A percentile compares a stretch with the other conserved stretches of the same genome.
phyloP scores from a whole-genome alignment of 64 coral and sea anemone genomes.

The Montipora efflorescens region DNA sequence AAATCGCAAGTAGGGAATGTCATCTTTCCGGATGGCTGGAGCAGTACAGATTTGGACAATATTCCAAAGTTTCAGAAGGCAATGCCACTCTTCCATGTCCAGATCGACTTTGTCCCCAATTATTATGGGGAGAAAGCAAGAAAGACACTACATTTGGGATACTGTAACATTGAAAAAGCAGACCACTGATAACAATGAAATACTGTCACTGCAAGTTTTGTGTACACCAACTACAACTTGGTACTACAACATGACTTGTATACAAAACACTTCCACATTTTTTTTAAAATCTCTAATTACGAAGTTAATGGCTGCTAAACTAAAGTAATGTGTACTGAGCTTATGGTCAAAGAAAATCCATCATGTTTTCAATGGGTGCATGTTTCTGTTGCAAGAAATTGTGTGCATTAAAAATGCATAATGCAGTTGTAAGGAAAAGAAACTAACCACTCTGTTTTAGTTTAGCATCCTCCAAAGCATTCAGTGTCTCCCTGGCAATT shows the following conservation, averaged over 20 bases:
- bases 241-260: conserved; percentile 11
- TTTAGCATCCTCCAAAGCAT: conserved; percentile 52
- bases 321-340: conserved; percentile 19
- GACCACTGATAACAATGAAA: conserved; percentile 9
- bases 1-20: conserved; percentile 37
- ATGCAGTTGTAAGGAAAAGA: not conserved
- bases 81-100: conserved; percentile 49
- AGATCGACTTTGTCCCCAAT: conserved; percentile 52
- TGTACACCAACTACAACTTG: not conserved
- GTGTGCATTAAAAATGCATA: not conserved
- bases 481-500: conserved; percentile 55
- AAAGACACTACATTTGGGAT: conserved; percentile 71
- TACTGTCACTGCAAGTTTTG: not conserved
- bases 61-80: conserved; percentile 67
- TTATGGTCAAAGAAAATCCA: not conserved
- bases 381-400: not conserved
- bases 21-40: conserved; percentile 51
- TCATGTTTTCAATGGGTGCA: not conserved
- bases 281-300: conserved; percentile 5
- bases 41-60: conserved; percentile 49
- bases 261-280: conserved; percentile 9
- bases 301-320: conserved; percentile 6
- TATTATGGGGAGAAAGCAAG: conserved; percentile 66
- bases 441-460: conserved; percentile 62
- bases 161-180: conserved; percentile 33